Evolutionary conservation across 2,797 vertebrate genomes (phyloP), one percentile per base, ranked within the genome.

Genomic region (Anguilla megastoma): DNA sequence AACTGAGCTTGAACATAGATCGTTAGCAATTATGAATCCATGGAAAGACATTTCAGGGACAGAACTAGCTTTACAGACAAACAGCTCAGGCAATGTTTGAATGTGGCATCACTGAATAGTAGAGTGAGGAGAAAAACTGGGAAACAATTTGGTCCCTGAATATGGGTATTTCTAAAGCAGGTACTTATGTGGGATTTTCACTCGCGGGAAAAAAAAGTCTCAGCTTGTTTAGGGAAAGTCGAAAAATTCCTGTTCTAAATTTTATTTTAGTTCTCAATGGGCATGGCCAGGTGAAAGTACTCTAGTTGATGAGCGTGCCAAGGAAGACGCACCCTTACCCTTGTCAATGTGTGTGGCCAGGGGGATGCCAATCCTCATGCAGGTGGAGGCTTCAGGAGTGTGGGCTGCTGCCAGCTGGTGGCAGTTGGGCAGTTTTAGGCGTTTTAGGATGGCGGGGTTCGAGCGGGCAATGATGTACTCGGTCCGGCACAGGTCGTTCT

Each of bases 381-480:
- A 99, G 94, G 96, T 98, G n/a, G 96, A 95, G 0, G 98, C 98
- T 90, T 98, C 97, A 0, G 96, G 98, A 91, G 97, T 99, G 89
- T 98, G 97, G 0, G 94, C 96, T 85, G 96, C 95, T 0, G 98
- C 98, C 85, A 99, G 97, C 88, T 99, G 98, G 1, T 99, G 98
- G 0, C 98, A 99, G 96, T 99, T 99, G 0, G 98, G 98, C 90
- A 99, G 94, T 91, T 99, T 99, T 79, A 99, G 94, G 30, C 97
- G 96, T 96, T 99, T 99, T 89, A 99, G 95, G 91, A 99, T 99
- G 94, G 98, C 95, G 83, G 97, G 97, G 91, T 99, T 99, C 0
- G 98, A 99, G 86, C 98, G 97, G 76, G 98, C 98, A 48, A 99
- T 98, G 91, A 99, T 99, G 94, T 99, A 99, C 94, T 99, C 98